These are phyloP conservation scores for Propithecus perrieri DNA, from an alignment of 2,797 vertebrate genomes.

Conservation along the genomic window DNA sequence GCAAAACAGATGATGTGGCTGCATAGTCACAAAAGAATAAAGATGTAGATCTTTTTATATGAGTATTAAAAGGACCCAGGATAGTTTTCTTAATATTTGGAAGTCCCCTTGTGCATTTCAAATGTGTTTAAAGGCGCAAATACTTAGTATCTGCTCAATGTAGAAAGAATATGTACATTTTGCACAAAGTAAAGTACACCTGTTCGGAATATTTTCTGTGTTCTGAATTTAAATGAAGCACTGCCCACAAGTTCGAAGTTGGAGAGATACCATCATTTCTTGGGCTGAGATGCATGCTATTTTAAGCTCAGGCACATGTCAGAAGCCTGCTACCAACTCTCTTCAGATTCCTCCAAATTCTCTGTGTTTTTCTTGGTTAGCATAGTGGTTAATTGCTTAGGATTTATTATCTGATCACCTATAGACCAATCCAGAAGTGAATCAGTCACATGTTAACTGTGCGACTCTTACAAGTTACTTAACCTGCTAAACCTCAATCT, in stretches of 20 bases:
- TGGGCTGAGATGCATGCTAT: neutral
- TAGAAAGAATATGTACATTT: neutral
- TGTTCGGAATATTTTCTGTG: neutral
- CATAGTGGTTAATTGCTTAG: neutral
- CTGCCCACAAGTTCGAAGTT: neutral
- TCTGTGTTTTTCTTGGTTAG: neutral
- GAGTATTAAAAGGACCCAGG: neutral
- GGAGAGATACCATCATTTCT: neutral
- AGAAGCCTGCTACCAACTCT: neutral
- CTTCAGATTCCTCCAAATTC: neutral
- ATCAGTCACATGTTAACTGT: neutral
- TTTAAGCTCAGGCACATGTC: neutral
- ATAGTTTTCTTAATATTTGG: neutral
- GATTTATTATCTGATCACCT: neutral
- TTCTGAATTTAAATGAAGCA: neutral
- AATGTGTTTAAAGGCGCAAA: neutral
- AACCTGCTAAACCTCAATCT: neutral
- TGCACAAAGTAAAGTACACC: neutral
- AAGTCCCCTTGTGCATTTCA: neutral
- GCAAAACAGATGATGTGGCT: rapidly evolving
- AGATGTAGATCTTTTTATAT: neutral
- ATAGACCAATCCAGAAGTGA: neutral
- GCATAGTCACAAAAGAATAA: neutral
- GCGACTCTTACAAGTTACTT: neutral
- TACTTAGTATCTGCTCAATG: neutral